Base-by-base conservation (phyloP, 2,113 vertebrate genomes). In the Aplodontia rufa region DNA sequence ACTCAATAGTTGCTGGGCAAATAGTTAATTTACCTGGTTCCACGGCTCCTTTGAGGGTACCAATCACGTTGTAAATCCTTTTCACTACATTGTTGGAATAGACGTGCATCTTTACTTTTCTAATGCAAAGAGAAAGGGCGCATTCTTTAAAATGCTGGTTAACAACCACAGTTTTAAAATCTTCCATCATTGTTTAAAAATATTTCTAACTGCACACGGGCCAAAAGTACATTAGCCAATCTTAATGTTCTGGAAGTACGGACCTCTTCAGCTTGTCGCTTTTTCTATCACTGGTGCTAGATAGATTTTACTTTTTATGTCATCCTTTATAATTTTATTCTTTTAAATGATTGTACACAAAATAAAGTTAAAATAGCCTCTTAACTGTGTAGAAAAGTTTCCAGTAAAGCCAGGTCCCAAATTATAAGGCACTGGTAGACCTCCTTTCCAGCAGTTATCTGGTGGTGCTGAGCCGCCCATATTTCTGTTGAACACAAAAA, bases 11-110 rank as follows among this genome's bases (percentile, higher is more conserved):
- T 72, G 35, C 10, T 28, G 20, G 64, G 14, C 76, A 90, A 49
- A 90, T 16, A 60, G 88, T 72, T 19, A 11, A 51, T 90, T 96
- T 98, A 99, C 99, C 99, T 99, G 99, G 99, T 97, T 99, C 99
- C 87, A 98, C 94, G 7, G 98, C 96, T 87, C 99, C 99, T 98
- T 96, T 98, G 92, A 99, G 98, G 91, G 97, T 99, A 37, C 99
- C 99, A 62, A 99, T 99, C 79, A 99, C 99, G 7, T 99, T 99
- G 97, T 99, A 99, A 98, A 99, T 99, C 97, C 99, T 99, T 64
- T 98, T 99, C 93, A 99, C 97, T 98, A 99, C 97, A 53, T 98
- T 99, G 96, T 98, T 97, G 51, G 96, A 99, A 87, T 99, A 96
- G 97, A 99, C 97, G 81, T 99, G 99, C 99, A 99, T 99, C 93